Evolutionary conservation across 1,140 invertebrate genomes (phyloP).

Genomic region (Lithobius niger): DNA sequence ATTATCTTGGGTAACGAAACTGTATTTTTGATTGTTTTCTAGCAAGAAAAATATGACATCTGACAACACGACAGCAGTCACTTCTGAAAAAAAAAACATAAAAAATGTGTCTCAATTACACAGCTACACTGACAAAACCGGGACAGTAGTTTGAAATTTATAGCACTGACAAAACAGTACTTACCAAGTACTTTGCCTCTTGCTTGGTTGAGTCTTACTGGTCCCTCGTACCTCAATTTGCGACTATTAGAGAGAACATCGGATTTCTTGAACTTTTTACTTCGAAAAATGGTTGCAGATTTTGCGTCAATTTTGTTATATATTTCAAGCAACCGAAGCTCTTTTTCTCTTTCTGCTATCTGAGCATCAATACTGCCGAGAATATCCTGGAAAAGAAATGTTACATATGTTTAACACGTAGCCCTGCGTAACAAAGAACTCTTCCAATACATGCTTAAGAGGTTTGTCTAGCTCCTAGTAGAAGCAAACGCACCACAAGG

Average conservation of each 20-base stretch:
- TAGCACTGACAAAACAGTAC: not conserved
- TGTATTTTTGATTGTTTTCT: conserved; percentile 62
- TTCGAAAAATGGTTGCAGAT: conserved; percentile 67
- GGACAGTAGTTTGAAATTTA: too few species aligned
- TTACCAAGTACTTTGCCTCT: conserved; percentile 30
- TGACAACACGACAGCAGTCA: conserved; percentile 74
- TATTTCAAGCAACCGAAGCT: conserved; percentile 78
- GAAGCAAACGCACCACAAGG: too few species aligned
- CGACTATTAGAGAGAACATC: conserved; percentile 70
- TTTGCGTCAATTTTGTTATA: conserved; percentile 86
- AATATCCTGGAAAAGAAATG: conserved; percentile 49
- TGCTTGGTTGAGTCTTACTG: conserved; percentile 31
- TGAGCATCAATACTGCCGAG: conserved; percentile 75
- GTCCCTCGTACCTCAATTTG: conserved; percentile 42
- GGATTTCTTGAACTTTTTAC: conserved; percentile 85
- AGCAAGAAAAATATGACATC: conserved; percentile 82
- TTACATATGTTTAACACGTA: too few species aligned
- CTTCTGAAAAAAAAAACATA: conserved; percentile 35
- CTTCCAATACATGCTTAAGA: too few species aligned
- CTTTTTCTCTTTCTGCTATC: conserved; percentile 78
- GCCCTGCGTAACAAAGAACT: too few species aligned
- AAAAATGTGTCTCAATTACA: too few species aligned
- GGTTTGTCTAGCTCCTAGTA: too few species aligned
- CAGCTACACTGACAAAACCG: too few species aligned
- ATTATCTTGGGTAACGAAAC: conserved; percentile 37